Evolutionary conservation across 2,113 vertebrate species (phyloP).

Genomic region (Varanus salvator): DNA sequence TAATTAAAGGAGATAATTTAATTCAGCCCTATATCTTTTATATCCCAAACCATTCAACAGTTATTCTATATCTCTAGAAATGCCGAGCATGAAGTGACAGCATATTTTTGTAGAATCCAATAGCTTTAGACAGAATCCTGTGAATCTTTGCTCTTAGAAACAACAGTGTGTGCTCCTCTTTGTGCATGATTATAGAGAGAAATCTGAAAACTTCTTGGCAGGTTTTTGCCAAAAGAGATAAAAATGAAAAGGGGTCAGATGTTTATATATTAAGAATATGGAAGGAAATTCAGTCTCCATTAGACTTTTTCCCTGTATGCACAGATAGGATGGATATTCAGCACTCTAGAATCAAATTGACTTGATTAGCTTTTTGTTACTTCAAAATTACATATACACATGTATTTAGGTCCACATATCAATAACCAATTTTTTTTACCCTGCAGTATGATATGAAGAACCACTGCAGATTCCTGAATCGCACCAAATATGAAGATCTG

Average conservation of each 20-base stretch:
- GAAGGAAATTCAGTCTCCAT: too few relatives aligned
- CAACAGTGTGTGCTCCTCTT: background rate
- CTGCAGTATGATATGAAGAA: slow-evolving; percentile 93
- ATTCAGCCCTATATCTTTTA: background rate
- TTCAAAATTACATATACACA: background rate
- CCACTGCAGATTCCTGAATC: slow-evolving; percentile 86
- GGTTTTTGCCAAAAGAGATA: background rate
- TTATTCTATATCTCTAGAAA: background rate
- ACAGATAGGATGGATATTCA: slow-evolving; percentile 7
- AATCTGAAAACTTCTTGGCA: background rate
- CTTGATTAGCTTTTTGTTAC: background rate
- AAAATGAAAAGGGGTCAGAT: background rate
- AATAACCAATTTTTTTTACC: slow-evolving; percentile 10
- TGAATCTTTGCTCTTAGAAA: background rate
- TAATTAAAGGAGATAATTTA: background rate
- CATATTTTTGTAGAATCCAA: background rate
- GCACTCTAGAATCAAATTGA: background rate
- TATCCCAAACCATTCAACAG: background rate
- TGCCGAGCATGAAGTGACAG: background rate
- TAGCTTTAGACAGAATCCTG: background rate
- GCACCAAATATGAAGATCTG: slow-evolving; percentile 87
- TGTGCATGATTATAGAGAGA: background rate
- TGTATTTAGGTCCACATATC: background rate
- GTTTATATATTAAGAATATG: too few relatives aligned
- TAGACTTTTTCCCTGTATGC: background rate